A percentile compares a stretch with the other conserved stretches of the same genome.
These are phyloP conservation scores for Nycticryphes semicollaris DNA, from an alignment of 2,113 vertebrate species.

Conservation along the genomic window DNA sequence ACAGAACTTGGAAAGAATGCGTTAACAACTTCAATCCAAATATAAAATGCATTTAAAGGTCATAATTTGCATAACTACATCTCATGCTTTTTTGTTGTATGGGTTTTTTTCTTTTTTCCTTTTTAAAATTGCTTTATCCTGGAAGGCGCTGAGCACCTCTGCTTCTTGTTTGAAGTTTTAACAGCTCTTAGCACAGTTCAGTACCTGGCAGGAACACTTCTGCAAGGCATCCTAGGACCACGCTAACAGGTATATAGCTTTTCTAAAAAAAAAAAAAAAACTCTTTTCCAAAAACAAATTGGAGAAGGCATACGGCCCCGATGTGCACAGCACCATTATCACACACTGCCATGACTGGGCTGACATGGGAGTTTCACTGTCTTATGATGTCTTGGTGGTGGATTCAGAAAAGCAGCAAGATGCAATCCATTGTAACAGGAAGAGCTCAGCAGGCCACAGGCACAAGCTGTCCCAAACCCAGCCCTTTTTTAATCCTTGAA, in stretches of 20 bases:
- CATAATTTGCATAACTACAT: constrained; percentile 63
- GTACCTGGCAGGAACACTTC: not conserved
- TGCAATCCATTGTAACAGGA: not conserved
- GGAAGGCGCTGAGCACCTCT: not conserved
- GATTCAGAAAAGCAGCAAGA: not conserved
- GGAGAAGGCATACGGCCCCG: not conserved
- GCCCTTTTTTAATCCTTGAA: not conserved
- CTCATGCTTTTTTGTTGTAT: constrained; percentile 58
- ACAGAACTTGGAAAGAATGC: constrained; percentile 51
- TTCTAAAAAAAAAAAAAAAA: not conserved
- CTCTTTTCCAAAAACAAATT: not conserved
- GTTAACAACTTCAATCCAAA: constrained; percentile 56
- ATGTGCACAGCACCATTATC: not conserved
- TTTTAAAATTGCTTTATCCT: constrained; percentile 14
- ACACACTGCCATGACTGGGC: not conserved
- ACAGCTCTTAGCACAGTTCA: not conserved
- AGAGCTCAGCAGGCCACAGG: not conserved
- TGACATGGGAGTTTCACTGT: not conserved
- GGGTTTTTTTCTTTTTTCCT: not conserved
- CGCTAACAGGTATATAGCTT: fast-evolving
- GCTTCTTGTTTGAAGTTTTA: not conserved
- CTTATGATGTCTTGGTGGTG: not conserved
- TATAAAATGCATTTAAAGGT: constrained; percentile 67
- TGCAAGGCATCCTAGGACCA: not conserved
- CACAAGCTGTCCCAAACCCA: not conserved